Evolutionary conservation across 2,797 vertebrate species (phyloP).

Genomic region (Sardinella longiceps): DNA sequence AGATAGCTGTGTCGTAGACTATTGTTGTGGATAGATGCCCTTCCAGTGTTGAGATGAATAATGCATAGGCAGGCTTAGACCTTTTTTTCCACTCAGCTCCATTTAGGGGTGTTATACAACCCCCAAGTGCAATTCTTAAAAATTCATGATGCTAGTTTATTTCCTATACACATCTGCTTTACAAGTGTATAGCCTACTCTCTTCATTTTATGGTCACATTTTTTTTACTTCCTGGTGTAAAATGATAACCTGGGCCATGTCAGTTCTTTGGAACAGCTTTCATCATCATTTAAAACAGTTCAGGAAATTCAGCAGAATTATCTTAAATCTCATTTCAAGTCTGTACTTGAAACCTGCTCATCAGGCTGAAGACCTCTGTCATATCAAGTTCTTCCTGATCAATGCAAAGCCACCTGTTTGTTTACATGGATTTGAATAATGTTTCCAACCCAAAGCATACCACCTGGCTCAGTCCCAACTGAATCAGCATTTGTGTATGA

Average conservation of each 20-base stretch:
- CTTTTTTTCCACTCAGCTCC: background rate
- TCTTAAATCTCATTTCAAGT: background rate
- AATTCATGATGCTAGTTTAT: background rate
- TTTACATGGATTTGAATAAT: constrained; percentile 24
- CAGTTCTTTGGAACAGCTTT: background rate
- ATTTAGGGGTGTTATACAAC: constrained; percentile 2
- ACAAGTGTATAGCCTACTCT: background rate
- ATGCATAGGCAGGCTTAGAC: background rate
- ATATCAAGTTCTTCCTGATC: background rate
- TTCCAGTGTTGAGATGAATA: constrained; percentile 8
- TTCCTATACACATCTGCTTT: background rate
- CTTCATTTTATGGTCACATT: background rate
- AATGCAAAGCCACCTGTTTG: background rate
- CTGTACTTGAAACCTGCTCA: too few relatives aligned
- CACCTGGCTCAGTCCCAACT: background rate
- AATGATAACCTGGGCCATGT: background rate
- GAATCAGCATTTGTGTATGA: background rate
- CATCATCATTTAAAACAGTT: background rate
- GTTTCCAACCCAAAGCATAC: background rate
- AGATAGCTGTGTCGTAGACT: background rate
- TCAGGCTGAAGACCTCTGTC: background rate
- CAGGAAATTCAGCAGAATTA: background rate
- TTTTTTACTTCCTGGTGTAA: background rate
- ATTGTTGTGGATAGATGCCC: background rate
- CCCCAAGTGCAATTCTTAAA: background rate